These are phyloP conservation scores for Gasteruption jaculator DNA, from an alignment of 2,888 invertebrate species.

Conservation along the genomic window DNA sequence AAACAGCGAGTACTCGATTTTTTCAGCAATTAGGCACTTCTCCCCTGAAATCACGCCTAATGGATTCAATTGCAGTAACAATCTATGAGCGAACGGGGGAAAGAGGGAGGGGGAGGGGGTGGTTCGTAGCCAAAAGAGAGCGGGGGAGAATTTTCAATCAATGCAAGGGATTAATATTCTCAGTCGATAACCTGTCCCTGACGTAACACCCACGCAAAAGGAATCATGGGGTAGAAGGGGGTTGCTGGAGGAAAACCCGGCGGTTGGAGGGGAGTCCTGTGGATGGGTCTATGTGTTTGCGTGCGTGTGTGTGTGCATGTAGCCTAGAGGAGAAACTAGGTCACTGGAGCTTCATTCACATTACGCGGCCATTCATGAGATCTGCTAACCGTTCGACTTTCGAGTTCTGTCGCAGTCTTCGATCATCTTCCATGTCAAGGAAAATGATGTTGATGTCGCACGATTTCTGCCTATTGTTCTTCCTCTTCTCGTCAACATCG, in stretches of 20 bases:
- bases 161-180: conserved; percentile 38
- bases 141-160: conserved; percentile 33
- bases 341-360: conserved; percentile 52
- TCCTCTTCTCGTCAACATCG: too few relatives aligned
- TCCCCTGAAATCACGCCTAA: too few relatives aligned
- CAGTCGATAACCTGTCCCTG: conserved; percentile 46
- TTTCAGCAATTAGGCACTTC: too few relatives aligned
- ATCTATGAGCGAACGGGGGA: too few relatives aligned
- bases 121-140: conserved; percentile 12
- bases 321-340: conserved; percentile 41
- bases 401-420: conserved; percentile 25
- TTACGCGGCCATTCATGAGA: conserved; percentile 52
- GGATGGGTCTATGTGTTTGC: conserved; percentile 20
- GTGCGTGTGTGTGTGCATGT: conserved; percentile 25
- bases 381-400: conserved; percentile 47
- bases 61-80: too few relatives aligned
- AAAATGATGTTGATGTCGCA: conserved; percentile 17
- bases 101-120: conserved; percentile 8
- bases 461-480: too few relatives aligned
- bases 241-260: conserved; percentile 23
- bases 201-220: conserved; percentile 36
- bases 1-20: too few relatives aligned
- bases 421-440: too few relatives aligned
- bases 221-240: conserved; percentile 17
- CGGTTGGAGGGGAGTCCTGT: conserved; percentile 28